Percentiles rank a stretch among this genome's conserved stretches.
Conservation (phyloP, 2,888 invertebrate species). For the Agrypnus murinus region DNA sequence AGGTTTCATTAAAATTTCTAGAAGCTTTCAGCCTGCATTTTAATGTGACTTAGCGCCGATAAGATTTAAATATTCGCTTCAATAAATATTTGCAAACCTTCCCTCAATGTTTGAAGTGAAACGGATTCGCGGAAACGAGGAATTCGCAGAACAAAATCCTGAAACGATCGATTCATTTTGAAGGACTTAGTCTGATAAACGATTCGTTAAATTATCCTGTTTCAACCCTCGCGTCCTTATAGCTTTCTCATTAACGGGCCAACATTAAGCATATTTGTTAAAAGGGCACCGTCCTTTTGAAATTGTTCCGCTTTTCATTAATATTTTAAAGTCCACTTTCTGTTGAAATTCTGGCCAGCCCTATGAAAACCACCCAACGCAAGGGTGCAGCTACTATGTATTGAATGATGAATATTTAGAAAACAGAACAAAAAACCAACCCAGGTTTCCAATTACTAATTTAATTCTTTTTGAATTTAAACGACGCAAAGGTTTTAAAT, state of each 20-base stretch:
- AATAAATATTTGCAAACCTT: slow-evolving; percentile 23
- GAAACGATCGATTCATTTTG: slow-evolving; percentile 29
- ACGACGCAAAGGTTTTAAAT: not conserved
- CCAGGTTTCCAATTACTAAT: slow-evolving; percentile 15
- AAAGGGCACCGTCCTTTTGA: slow-evolving; percentile 16
- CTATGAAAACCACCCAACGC: not conserved
- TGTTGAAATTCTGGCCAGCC: slow-evolving; percentile 8
- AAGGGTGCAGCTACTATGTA: no score
- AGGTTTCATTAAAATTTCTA: not conserved
- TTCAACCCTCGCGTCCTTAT: slow-evolving; percentile 28
- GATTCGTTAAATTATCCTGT: slow-evolving; percentile 38
- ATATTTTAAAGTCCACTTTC: slow-evolving; percentile 15
- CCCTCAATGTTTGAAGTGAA: slow-evolving; percentile 8
- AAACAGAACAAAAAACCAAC: not conserved
- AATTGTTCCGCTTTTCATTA: slow-evolving; percentile 16
- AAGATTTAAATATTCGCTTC: slow-evolving; percentile 21
- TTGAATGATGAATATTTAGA: slow-evolving; percentile 15
- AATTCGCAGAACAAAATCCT: slow-evolving; percentile 27
- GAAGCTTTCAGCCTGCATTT: not conserved
- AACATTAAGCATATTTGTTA: slow-evolving; percentile 16
- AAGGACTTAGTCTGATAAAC: slow-evolving; percentile 31
- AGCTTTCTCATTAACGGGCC: slow-evolving; percentile 32
- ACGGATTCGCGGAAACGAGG: slow-evolving; percentile 29
- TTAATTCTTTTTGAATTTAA: not conserved
- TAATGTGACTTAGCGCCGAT: slow-evolving; percentile 10